phyloP scores from a whole-genome alignment of 2,113 vertebrate species.

The Nibea coibor region DNA sequence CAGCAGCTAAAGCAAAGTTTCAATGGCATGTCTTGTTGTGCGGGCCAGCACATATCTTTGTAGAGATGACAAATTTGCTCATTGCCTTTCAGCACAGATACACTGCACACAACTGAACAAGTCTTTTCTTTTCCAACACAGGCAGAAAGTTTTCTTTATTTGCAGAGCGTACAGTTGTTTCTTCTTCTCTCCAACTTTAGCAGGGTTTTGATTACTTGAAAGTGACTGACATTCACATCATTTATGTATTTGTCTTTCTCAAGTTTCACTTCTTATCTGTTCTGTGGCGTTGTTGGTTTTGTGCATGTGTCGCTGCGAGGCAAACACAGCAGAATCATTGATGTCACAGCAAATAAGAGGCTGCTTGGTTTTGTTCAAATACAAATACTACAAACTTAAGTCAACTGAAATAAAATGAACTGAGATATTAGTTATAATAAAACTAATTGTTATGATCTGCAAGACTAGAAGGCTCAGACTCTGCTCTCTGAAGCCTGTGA shows the following conservation, averaged over 20 bases:
- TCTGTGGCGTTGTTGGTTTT: constrained; percentile 7
- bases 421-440: not conserved
- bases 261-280: constrained; percentile 5
- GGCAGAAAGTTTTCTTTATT: not conserved
- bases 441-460: not conserved
- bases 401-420: constrained; percentile 27
- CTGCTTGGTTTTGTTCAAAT: constrained; percentile 20
- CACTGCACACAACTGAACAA: not conserved
- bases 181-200: not conserved
- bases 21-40: not conserved
- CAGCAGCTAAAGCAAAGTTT: no score
- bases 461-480: not conserved
- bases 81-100: not conserved
- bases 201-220: not conserved
- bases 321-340: constrained; percentile 4
- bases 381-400: constrained; percentile 18
- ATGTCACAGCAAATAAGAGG: constrained; percentile 19
- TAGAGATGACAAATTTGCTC: not conserved
- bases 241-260: not conserved
- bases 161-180: not conserved
- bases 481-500: not conserved
- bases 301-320: not conserved
- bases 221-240: not conserved
- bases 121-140: not conserved
- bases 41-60: not conserved